phyloP scores from a whole-genome alignment of 2,888 invertebrate genomes.

The Junonia oenone region DNA sequence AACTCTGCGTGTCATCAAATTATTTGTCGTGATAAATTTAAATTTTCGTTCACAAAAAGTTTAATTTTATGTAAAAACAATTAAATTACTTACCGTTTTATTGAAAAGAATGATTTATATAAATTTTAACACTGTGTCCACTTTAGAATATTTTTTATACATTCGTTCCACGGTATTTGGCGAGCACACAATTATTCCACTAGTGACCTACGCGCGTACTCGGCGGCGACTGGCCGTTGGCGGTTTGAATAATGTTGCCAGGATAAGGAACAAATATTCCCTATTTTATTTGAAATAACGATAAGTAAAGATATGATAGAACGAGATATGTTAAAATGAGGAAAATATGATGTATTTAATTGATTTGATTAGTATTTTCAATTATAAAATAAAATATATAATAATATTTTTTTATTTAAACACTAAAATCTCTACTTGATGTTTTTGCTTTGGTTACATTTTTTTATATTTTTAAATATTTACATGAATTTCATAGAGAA shows the following conservation, averaged over 20 bases:
- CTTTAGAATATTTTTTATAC: not conserved
- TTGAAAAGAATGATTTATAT: not conserved
- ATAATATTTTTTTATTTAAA: no score
- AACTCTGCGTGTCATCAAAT: no score
- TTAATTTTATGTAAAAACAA: not conserved
- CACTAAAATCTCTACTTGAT: no score
- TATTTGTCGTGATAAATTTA: not conserved
- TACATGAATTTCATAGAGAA: no score
- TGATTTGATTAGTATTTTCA: no score
- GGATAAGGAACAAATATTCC: not conserved
- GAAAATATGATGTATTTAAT: no score
- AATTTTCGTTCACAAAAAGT: not conserved
- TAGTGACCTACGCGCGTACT: conserved; percentile 13
- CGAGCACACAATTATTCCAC: not conserved
- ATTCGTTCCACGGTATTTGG: conserved; percentile 2
- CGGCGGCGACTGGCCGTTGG: conserved; percentile 15
- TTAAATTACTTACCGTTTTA: not conserved
- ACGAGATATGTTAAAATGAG: no score
- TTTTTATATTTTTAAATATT: no score
- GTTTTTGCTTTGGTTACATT: no score
- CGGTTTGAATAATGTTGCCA: conserved; percentile 13
- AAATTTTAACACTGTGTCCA: conserved; percentile 9
- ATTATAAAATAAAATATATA: no score
- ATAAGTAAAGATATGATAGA: no score
- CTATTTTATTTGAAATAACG: not conserved